A percentile compares a stretch with the other conserved stretches of the same genome.
phyloP scores from a whole-genome alignment of 2,888 invertebrate species.

The Caenorhabditis sp. region DNA sequence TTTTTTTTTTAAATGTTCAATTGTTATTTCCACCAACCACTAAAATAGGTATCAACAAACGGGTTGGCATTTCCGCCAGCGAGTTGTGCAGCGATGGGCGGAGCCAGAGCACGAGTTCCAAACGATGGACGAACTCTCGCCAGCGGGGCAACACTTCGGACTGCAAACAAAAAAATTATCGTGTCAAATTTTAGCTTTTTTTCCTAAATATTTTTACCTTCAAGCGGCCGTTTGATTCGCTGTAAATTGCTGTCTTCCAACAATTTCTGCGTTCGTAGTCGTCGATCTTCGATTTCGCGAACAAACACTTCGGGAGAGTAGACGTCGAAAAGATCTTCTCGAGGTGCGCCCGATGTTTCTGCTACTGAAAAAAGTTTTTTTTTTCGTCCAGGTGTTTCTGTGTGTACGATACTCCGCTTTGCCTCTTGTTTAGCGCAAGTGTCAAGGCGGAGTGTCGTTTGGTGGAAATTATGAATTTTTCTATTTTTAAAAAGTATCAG shows the following conservation, averaged over 20 bases:
- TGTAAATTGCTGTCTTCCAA: not conserved
- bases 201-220: not conserved
- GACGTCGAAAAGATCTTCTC: not conserved
- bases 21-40: not conserved
- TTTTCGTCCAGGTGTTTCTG: no score
- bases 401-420: no score
- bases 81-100: conserved; percentile 37
- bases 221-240: conserved; percentile 12
- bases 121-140: conserved; percentile 10
- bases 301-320: conserved; percentile 10
- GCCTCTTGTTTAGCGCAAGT: no score
- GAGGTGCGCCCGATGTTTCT: not conserved
- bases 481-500: no score
- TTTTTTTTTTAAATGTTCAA: not conserved
- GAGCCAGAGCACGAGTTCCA: conserved; percentile 32
- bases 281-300: conserved; percentile 26
- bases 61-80: conserved; percentile 30
- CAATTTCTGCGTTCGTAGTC: conserved; percentile 16
- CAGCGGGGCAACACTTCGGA: conserved; percentile 9
- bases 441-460: no score
- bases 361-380: no score
- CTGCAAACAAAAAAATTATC: not conserved
- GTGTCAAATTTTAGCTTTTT: not conserved
- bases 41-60: conserved; percentile 20
- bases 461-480: no score